A percentile compares a stretch with the other conserved stretches of the same genome.
phyloP scores from a whole-genome alignment of 2,888 invertebrate genomes.

The Calephelis perditalis region DNA sequence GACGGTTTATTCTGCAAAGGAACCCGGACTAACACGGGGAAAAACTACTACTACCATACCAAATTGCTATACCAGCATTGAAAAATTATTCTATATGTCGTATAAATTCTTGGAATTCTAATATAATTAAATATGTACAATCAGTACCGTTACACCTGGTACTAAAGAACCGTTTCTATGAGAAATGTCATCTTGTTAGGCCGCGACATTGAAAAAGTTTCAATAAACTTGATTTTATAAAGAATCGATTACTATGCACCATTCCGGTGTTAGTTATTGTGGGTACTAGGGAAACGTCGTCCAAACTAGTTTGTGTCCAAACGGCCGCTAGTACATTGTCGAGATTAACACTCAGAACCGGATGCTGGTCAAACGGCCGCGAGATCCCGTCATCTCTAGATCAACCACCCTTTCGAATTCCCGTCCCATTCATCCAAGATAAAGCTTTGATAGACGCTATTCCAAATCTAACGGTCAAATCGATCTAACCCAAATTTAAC shows the following conservation, averaged over 20 bases:
- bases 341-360: slow-evolving; percentile 70
- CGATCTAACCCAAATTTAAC: slow-evolving; percentile 64
- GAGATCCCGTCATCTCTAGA: slow-evolving; percentile 58
- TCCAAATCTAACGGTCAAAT: slow-evolving; percentile 55
- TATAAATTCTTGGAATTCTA: not conserved
- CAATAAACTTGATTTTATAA: slow-evolving; percentile 58
- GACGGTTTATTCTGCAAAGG: too few relatives aligned
- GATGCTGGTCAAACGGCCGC: slow-evolving; percentile 68
- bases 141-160: slow-evolving; percentile 1
- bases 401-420: slow-evolving; percentile 53
- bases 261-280: slow-evolving; percentile 43
- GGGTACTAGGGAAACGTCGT: slow-evolving; percentile 51
- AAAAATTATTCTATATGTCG: too few relatives aligned
- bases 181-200: slow-evolving; percentile 25
- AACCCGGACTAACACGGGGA: too few relatives aligned
- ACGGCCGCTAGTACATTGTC: slow-evolving; percentile 62
- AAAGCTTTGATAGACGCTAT: slow-evolving; percentile 10
- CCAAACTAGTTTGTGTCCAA: slow-evolving; percentile 69
- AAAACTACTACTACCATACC: too few relatives aligned
- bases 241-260: slow-evolving; percentile 69
- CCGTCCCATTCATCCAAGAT: slow-evolving; percentile 53
- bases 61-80: too few relatives aligned
- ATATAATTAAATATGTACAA: not conserved
- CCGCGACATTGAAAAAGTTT: slow-evolving; percentile 41
- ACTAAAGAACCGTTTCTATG: slow-evolving; percentile 19